A percentile compares a stretch with the other conserved stretches of the same genome.
Evolutionary conservation across 2,888 invertebrate species (phyloP).

Genomic region (Plagodis pulveraria): DNA sequence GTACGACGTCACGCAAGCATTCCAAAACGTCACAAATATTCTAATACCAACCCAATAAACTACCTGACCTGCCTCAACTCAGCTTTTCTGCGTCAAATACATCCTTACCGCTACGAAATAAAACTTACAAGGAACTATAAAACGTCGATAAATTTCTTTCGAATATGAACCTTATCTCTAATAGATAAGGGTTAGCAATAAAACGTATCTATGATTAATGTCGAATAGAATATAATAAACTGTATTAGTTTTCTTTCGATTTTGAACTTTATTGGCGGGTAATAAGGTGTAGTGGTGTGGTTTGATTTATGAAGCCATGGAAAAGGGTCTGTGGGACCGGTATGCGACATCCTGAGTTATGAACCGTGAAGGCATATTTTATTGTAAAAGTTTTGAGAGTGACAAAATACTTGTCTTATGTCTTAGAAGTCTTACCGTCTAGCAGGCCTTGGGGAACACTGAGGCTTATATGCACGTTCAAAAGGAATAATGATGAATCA

Average conservation of each 20-base stretch:
- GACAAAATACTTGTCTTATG: slow-evolving; percentile 15
- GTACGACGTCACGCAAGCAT: slow-evolving; percentile 12
- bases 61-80: slow-evolving; percentile 30
- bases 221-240: neutral
- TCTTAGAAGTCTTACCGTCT: neutral
- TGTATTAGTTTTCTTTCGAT: neutral
- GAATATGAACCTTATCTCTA: neutral
- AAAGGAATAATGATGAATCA: too few relatives aligned
- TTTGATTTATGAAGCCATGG: slow-evolving; percentile 26
- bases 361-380: slow-evolving; percentile 28
- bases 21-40: slow-evolving; percentile 22
- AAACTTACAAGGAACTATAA: slow-evolving; percentile 3
- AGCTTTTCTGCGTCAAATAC: slow-evolving; percentile 5
- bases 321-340: slow-evolving; percentile 19
- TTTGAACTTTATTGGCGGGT: slow-evolving; percentile 1
- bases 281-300: neutral
- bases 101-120: slow-evolving; percentile 21
- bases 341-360: slow-evolving; percentile 28
- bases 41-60: slow-evolving; percentile 10
- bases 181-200: neutral
- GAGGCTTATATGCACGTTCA: too few relatives aligned
- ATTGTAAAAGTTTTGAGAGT: slow-evolving; percentile 13
- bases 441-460: too few relatives aligned
- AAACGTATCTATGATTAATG: neutral
- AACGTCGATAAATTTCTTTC: neutral